Evolutionary conservation across 1,140 invertebrate genomes (phyloP).

Genomic region (Saccostrea cuccullata): DNA sequence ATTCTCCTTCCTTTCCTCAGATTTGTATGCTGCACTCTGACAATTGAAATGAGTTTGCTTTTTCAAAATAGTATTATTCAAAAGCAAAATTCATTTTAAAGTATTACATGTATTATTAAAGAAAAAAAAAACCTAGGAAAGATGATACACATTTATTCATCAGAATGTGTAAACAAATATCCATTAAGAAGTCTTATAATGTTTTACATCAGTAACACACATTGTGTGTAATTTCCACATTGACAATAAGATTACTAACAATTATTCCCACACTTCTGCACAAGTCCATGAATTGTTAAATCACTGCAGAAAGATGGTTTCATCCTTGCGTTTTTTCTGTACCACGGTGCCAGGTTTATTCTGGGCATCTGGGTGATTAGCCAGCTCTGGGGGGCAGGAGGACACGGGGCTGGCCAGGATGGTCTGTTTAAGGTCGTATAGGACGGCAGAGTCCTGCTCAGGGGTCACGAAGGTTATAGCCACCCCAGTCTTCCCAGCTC

Average conservation of each 20-base stretch:
- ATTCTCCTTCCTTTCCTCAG: too few relatives aligned
- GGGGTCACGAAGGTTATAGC: conserved; percentile 98
- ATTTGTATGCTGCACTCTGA: too few relatives aligned
- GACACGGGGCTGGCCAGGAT: conserved; percentile 94
- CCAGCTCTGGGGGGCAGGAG: conserved; percentile 95
- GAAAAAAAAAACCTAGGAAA: too few relatives aligned
- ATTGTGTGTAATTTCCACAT: background rate
- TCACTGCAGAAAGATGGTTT: conserved; percentile 81
- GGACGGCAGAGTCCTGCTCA: conserved; percentile 96
- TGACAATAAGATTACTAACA: background rate
- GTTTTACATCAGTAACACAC: background rate
- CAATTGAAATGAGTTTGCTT: too few relatives aligned
- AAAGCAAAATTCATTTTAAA: too few relatives aligned
- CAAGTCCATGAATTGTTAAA: too few relatives aligned
- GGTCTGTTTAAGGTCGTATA: conserved; percentile 98
- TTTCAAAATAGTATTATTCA: too few relatives aligned
- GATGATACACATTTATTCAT: background rate
- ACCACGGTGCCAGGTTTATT: conserved; percentile 97
- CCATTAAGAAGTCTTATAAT: background rate
- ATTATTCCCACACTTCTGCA: background rate
- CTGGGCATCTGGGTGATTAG: conserved; percentile 99
- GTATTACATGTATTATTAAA: too few relatives aligned
- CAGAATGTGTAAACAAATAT: background rate
- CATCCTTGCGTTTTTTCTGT: conserved; percentile 93
- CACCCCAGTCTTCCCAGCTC: conserved; percentile 97